These are phyloP conservation scores for Indri indri DNA, from an alignment of 2,113 vertebrate genomes.

Conservation along the genomic window DNA sequence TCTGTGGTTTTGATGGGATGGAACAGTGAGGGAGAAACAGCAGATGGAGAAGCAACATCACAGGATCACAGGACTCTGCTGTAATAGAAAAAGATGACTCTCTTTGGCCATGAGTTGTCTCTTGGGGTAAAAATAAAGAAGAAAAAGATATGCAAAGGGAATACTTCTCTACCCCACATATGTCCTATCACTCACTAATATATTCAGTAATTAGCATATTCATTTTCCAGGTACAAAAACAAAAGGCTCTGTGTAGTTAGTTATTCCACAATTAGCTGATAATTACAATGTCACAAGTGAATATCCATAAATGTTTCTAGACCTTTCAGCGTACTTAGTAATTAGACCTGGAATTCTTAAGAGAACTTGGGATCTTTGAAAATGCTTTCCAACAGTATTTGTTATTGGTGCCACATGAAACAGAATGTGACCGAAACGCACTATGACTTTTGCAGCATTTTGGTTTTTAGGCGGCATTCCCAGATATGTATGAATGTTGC, in stretches of 20 bases:
- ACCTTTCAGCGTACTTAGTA: background rate
- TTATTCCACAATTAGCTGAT: background rate
- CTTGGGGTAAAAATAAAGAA: background rate
- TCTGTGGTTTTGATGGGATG: background rate
- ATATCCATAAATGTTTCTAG: background rate
- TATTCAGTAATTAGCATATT: background rate
- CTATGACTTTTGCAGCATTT: background rate
- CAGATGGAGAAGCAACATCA: background rate
- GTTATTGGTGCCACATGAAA: background rate
- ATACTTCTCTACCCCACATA: background rate
- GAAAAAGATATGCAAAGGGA: background rate
- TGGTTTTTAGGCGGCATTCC: background rate
- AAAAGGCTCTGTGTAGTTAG: background rate
- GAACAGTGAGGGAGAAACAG: background rate
- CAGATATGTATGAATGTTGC: background rate
- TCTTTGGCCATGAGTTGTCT: background rate
- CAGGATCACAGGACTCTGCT: background rate
- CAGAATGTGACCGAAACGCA: background rate
- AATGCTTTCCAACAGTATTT: background rate
- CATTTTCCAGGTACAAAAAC: slow-evolving; percentile 33
- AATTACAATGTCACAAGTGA: background rate
- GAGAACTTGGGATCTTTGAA: slow-evolving; percentile 8
- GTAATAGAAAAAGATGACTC: background rate
- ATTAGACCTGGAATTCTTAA: slow-evolving; percentile 13
- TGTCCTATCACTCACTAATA: background rate